Conservation (phyloP, 2,888 invertebrate genomes). For the Andrena trimmerana region DNA sequence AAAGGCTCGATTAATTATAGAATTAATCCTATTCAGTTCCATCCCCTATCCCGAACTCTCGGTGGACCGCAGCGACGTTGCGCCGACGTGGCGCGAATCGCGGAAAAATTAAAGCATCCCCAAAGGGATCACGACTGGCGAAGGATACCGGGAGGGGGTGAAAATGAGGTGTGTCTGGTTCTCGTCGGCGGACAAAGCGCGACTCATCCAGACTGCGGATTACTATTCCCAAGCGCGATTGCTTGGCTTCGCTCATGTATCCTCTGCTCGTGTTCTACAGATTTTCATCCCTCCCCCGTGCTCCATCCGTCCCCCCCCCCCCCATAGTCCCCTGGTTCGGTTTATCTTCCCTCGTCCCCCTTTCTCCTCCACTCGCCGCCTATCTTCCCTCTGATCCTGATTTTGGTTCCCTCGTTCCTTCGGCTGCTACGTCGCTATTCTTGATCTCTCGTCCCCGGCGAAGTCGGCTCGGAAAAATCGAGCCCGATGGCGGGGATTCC, state of each 20-base stretch:
- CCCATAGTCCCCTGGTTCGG: conserved; percentile 7
- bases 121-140: conserved; percentile 8
- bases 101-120: conserved; percentile 51
- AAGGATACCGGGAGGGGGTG: conserved; percentile 30
- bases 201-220: conserved; percentile 64
- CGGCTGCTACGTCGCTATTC: conserved; percentile 12
- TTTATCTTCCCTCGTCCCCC: conserved; percentile 13
- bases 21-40: not conserved
- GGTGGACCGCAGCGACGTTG: not conserved
- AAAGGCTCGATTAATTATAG: too few species aligned
- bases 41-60: not conserved
- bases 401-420: conserved; percentile 11
- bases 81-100: conserved; percentile 35
- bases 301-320: not conserved
- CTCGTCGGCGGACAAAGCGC: conserved; percentile 62
- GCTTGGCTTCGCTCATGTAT: conserved; percentile 53
- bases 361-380: not conserved
- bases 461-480: conserved; percentile 35
- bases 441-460: conserved; percentile 20
- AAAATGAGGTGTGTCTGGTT: conserved; percentile 59
- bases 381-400: conserved; percentile 2
- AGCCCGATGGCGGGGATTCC: conserved; percentile 25
- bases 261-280: conserved; percentile 33
- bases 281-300: conserved; percentile 21
- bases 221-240: conserved; percentile 71